These are phyloP conservation scores for Saxicola maurus DNA, from an alignment of 2,797 vertebrate genomes.

Conservation along the genomic window DNA sequence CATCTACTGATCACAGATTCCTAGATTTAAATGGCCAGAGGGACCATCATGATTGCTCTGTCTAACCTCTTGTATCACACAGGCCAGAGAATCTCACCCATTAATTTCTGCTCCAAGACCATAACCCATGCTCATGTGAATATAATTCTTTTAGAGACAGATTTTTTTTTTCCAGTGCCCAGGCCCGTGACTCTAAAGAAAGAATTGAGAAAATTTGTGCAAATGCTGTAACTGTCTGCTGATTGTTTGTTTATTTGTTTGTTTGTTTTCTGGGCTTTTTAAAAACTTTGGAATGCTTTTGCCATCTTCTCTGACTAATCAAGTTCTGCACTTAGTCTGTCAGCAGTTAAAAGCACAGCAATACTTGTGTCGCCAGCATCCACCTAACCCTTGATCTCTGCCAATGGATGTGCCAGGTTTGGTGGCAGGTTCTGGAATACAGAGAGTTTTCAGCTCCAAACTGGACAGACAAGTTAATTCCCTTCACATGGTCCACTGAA, in stretches of 20 bases:
- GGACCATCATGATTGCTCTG: not conserved
- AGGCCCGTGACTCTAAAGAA: not conserved
- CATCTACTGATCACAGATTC: not conserved
- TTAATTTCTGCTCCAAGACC: not conserved
- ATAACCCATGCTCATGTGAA: not conserved
- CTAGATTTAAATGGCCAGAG: slow-evolving; percentile 27
- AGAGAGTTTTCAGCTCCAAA: slow-evolving; percentile 22
- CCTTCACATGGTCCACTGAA: slow-evolving; percentile 22
- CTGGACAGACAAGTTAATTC: slow-evolving; percentile 53
- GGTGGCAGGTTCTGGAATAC: slow-evolving; percentile 12
- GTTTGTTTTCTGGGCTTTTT: not conserved
- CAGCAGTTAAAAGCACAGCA: slow-evolving; percentile 8
- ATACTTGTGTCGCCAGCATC: not conserved
- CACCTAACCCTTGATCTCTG: slow-evolving; percentile 11
- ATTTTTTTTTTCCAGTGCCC: not conserved
- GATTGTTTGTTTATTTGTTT: not conserved
- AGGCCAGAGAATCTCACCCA: not conserved
- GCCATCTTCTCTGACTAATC: not conserved
- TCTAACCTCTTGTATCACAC: not conserved
- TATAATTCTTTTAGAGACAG: not conserved
- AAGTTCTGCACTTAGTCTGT: slow-evolving; percentile 16
- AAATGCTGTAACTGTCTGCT: not conserved
- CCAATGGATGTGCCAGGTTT: slow-evolving; percentile 17
- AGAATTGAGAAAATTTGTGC: not conserved
- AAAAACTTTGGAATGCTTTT: not conserved